Conservation (phyloP, 2,797 vertebrate species). For the Esox masquinongy region DNA sequence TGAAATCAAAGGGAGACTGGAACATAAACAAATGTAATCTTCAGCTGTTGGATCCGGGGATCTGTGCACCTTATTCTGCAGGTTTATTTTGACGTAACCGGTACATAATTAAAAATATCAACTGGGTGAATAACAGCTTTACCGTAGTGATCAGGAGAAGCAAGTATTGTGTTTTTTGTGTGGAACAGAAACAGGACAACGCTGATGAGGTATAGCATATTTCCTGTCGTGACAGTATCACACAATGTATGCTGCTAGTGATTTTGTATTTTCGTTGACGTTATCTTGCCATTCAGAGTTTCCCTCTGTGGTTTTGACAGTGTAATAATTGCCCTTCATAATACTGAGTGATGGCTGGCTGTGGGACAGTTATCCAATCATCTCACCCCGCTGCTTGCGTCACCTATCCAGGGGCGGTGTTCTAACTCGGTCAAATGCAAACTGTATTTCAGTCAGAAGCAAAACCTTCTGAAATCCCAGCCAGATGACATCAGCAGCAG, state of each 20-base stretch:
- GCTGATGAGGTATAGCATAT: not conserved
- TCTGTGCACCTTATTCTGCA: not conserved
- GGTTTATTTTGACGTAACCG: not conserved
- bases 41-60: not conserved
- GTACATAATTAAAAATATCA: not conserved
- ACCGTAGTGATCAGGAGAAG: not conserved
- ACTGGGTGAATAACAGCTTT: not conserved
- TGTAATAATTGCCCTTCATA: slow-evolving; percentile 20
- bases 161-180: not conserved
- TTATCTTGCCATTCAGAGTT: slow-evolving; percentile 26
- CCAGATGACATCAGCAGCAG: slow-evolving; percentile 65
- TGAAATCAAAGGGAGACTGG: slow-evolving; percentile 31
- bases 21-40: slow-evolving; percentile 1
- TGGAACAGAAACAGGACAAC: not conserved
- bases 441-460: slow-evolving; percentile 29
- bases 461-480: slow-evolving; percentile 43
- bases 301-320: slow-evolving; percentile 30
- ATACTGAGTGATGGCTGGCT: slow-evolving; percentile 19
- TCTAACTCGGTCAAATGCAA: slow-evolving; percentile 47
- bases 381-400: slow-evolving; percentile 54
- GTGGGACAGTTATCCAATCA: slow-evolving; percentile 49
- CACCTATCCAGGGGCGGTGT: slow-evolving; percentile 55
- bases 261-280: slow-evolving; percentile 29
- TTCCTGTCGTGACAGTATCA: not conserved
- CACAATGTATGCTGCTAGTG: slow-evolving; percentile 16